Percentiles rank a stretch among this genome's conserved stretches.
phyloP scores from a whole-genome alignment of 2,113 vertebrate species.

The Notechis scutatus region DNA sequence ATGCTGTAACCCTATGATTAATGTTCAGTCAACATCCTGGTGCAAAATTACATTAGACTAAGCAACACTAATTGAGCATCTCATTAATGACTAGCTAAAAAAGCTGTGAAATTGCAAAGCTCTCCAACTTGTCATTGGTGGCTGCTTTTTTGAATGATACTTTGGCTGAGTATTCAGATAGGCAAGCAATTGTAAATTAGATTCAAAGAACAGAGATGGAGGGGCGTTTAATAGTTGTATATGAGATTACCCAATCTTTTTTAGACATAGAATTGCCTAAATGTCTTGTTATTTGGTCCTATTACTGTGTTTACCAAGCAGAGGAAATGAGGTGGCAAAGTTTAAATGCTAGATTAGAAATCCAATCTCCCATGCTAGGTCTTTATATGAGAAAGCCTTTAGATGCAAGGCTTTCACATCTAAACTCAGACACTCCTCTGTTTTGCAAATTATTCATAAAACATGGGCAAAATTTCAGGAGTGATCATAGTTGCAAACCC shows the following conservation, averaged over 20 bases:
- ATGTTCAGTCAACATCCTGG: slow-evolving; percentile 37
- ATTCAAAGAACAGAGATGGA: neutral
- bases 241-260: neutral
- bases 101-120: slow-evolving; percentile 10
- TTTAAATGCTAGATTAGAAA: neutral
- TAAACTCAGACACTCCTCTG: neutral
- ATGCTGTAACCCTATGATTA: slow-evolving; percentile 35
- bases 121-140: neutral
- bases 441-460: neutral
- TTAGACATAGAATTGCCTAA: neutral
- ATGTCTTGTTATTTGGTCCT: neutral
- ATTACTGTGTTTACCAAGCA: neutral
- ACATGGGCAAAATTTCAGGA: neutral
- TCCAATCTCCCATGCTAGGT: neutral
- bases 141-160: slow-evolving; percentile 19
- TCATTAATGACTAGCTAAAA: slow-evolving; percentile 11
- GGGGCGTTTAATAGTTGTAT: neutral
- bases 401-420: neutral
- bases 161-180: neutral
- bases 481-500: neutral
- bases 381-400: neutral
- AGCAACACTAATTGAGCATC: slow-evolving; percentile 31
- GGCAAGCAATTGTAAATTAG: neutral
- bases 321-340: neutral
- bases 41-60: slow-evolving; percentile 20